These are phyloP conservation scores for Desmodus rotundus DNA, from an alignment of 2,113 vertebrate genomes.

Conservation along the genomic window DNA sequence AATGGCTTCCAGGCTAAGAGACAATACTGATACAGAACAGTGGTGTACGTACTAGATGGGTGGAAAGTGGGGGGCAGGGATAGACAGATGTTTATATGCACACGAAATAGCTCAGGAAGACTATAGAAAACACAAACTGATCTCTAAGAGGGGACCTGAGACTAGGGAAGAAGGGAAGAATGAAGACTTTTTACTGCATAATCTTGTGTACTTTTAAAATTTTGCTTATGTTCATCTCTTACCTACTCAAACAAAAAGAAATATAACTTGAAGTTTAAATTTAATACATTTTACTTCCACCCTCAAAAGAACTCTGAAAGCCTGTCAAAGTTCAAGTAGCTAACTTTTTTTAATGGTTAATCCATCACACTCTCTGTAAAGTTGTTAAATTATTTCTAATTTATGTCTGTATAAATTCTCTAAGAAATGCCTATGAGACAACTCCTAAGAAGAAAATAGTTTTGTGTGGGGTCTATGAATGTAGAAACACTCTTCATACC, in stretches of 20 bases:
- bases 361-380: neutral
- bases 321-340: neutral
- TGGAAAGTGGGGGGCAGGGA: neutral
- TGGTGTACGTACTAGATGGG: too few species aligned
- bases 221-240: neutral
- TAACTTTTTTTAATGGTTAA: neutral
- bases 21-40: fast-evolving
- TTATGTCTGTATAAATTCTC: neutral
- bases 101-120: neutral
- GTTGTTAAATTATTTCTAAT: neutral
- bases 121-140: neutral
- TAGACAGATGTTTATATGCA: too few species aligned
- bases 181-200: neutral
- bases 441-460: neutral
- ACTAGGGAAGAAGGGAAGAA: neutral
- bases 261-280: neutral
- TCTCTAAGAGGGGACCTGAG: neutral
- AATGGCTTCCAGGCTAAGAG: neutral
- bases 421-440: neutral
- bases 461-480: neutral
- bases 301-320: neutral
- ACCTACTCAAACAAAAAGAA: neutral
- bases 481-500: neutral
- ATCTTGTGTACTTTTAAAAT: neutral
- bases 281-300: neutral